phyloP scores from a whole-genome alignment of 2,113 vertebrate species.

The Zeus faber region DNA sequence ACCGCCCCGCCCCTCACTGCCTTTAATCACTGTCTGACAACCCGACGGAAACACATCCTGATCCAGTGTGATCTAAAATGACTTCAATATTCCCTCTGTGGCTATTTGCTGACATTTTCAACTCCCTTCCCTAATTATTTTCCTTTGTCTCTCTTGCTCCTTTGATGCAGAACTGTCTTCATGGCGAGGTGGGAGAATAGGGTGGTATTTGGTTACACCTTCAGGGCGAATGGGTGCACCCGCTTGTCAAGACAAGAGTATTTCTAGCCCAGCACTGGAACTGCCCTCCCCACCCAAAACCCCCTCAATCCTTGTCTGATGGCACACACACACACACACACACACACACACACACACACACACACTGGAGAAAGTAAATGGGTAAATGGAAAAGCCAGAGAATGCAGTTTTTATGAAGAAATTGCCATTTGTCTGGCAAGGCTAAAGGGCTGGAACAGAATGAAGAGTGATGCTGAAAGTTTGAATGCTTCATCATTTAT shows the following conservation, averaged over 20 bases:
- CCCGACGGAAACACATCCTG: constrained; percentile 32
- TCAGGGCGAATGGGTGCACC: constrained; percentile 1
- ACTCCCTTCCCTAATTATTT: constrained; percentile 18
- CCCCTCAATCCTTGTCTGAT: neutral
- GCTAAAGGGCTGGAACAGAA: constrained; percentile 25
- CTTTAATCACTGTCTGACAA: too few relatives aligned
- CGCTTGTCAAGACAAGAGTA: constrained; percentile 15
- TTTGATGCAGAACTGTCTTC: constrained; percentile 8
- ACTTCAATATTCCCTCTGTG: too few relatives aligned
- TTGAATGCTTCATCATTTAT: too few relatives aligned
- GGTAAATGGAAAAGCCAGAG: constrained; percentile 21
- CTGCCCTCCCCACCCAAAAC: neutral
- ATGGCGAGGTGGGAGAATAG: neutral
- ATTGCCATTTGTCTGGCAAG: neutral
- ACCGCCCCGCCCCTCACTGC: too few relatives aligned
- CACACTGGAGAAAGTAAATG: constrained; percentile 20
- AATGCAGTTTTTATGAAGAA: constrained; percentile 27
- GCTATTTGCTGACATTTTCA: constrained; percentile 45
- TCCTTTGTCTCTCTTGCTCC: constrained; percentile 16
- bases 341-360: neutral
- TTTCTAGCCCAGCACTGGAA: constrained; percentile 3
- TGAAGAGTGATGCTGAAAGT: too few relatives aligned
- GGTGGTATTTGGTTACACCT: constrained; percentile 12
- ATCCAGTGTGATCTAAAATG: constrained; percentile 27
- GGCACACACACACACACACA: too few relatives aligned